Percentiles rank a stretch among this genome's conserved stretches.
Conservation (phyloP, 2,797 vertebrate species). For the Florisuga fusca region DNA sequence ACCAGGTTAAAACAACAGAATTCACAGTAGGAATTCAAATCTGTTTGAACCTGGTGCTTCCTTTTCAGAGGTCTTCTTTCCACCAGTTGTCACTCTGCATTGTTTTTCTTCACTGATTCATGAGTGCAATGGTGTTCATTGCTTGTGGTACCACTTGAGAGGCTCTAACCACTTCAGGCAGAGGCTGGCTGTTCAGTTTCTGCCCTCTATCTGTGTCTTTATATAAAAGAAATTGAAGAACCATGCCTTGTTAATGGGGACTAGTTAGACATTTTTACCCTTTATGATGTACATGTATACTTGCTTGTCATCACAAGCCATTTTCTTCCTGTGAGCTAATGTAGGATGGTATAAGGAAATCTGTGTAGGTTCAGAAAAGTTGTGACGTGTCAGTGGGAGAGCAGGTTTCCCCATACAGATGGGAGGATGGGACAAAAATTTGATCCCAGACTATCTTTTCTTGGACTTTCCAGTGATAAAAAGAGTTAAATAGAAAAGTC, state of each 20-base stretch:
- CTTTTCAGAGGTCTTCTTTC: neutral
- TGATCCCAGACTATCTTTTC: neutral
- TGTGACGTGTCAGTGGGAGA: neutral
- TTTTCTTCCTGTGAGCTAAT: neutral
- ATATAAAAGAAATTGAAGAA: neutral
- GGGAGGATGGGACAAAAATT: neutral
- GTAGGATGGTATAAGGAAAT: neutral
- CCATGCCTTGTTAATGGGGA: neutral
- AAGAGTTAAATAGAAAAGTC: neutral
- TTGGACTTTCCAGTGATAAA: neutral
- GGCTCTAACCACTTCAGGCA: neutral
- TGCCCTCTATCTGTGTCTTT: rapidly evolving
- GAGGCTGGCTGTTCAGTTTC: neutral
- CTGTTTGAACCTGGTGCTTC: neutral
- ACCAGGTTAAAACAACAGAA: too few species aligned
- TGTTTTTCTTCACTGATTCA: neutral
- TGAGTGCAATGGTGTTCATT: rapidly evolving
- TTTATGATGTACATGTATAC: neutral
- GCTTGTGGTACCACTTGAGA: neutral
- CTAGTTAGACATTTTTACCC: neutral
- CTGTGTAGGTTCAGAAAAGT: neutral
- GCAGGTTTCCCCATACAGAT: neutral
- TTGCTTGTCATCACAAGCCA: neutral
- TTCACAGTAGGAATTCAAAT: neutral
- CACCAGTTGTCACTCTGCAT: neutral